Percentiles rank a stretch among this genome's conserved stretches.
phyloP scores from a whole-genome alignment of 2,888 invertebrate species.

The Drosophila tanythrix region DNA sequence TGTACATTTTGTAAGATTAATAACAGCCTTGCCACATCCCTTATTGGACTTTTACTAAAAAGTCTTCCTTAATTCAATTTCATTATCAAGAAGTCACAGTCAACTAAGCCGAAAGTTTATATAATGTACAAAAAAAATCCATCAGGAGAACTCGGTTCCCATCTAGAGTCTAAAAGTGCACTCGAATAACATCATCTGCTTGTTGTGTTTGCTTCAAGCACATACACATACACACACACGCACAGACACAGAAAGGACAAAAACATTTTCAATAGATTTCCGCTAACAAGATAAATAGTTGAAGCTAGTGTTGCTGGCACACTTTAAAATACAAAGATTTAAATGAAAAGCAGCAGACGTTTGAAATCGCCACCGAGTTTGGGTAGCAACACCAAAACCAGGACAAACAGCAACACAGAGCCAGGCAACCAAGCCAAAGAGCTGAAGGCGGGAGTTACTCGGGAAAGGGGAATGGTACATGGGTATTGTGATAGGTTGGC shows the following conservation, averaged over 20 bases:
- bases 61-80: not conserved
- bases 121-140: conserved; percentile 5
- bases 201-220: conserved; percentile 32
- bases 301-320: conserved; percentile 53
- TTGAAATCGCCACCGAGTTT: conserved; percentile 49
- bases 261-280: conserved; percentile 79
- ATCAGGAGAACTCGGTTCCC: not conserved
- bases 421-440: not conserved
- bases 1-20: not conserved
- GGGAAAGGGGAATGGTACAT: not conserved
- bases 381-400: conserved; percentile 16
- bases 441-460: not conserved
- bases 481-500: conserved; percentile 1
- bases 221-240: conserved; percentile 1
- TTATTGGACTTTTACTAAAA: too few relatives aligned
- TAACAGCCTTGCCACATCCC: not conserved
- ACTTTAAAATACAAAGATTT: conserved; percentile 61
- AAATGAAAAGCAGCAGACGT: conserved; percentile 59
- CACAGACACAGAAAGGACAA: conserved; percentile 48
- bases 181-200: conserved; percentile 20
- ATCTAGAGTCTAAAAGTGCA: conserved; percentile 10
- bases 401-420: conserved; percentile 5
- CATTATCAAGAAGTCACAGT: conserved; percentile 4
- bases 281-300: conserved; percentile 80
- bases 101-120: conserved; percentile 10